A percentile compares a stretch with the other conserved stretches of the same genome.
phyloP scores from a whole-genome alignment of 1,140 invertebrate genomes.

The Steinernema khuongi region DNA sequence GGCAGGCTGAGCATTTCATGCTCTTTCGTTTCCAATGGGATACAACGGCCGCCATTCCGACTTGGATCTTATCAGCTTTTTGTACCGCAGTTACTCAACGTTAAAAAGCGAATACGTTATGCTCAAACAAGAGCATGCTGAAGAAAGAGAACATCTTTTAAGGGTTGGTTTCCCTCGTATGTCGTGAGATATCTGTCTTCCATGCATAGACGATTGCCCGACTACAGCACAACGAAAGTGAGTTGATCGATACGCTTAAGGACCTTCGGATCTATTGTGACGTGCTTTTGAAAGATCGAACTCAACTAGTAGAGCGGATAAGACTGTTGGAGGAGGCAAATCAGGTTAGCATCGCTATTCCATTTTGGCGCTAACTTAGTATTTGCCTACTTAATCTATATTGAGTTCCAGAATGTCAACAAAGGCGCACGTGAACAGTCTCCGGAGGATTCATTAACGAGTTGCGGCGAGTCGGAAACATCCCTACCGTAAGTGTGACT shows the following conservation, averaged over 20 bases:
- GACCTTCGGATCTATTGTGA: background rate
- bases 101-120: background rate
- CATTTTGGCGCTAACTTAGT: too few relatives aligned
- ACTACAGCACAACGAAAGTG: background rate
- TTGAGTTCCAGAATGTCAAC: too few relatives aligned
- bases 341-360: too few relatives aligned
- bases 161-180: background rate
- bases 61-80: background rate
- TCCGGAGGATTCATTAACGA: too few relatives aligned
- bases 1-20: too few relatives aligned
- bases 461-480: too few relatives aligned
- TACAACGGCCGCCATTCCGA: background rate
- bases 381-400: too few relatives aligned
- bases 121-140: background rate
- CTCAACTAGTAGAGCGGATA: background rate
- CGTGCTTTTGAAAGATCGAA: background rate
- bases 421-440: too few relatives aligned
- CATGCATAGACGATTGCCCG: background rate
- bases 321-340: background rate
- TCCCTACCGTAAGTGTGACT: too few relatives aligned
- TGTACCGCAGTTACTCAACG: conserved; percentile 11
- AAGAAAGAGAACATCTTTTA: background rate
- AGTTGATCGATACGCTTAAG: background rate
- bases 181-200: background rate
- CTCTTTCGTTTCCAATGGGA: background rate